Evolutionary conservation across 2,113 vertebrate genomes (phyloP).

Genomic region (Periophthalmodon schlosseri): DNA sequence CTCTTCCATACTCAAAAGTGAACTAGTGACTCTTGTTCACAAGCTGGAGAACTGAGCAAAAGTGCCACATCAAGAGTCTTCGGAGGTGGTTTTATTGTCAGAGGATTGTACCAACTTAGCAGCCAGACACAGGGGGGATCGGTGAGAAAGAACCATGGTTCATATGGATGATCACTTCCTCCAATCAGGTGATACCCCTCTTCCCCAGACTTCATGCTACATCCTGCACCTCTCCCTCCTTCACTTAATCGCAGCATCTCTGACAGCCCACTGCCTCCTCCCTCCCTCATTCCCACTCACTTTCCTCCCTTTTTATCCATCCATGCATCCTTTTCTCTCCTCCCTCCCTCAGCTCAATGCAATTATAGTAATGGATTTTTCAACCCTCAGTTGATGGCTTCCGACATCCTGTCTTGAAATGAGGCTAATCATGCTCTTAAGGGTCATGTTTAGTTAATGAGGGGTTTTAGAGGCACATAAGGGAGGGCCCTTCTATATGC

Average conservation of each 20-base stretch:
- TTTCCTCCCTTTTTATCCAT: constrained; percentile 73
- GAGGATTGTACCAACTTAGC: constrained; percentile 92
- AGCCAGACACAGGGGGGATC: constrained; percentile 69
- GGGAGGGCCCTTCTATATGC: constrained; percentile 58
- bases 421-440: constrained; percentile 95
- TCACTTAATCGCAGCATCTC: constrained; percentile 64
- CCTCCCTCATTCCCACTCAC: constrained; percentile 65
- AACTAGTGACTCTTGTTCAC: constrained; percentile 51
- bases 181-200: constrained; percentile 57
- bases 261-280: constrained; percentile 64
- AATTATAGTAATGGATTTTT: constrained; percentile 98
- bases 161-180: constrained; percentile 60
- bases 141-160: constrained; percentile 77
- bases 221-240: constrained; percentile 35
- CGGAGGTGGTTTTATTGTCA: constrained; percentile 97
- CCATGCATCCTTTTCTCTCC: constrained; percentile 64
- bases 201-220: constrained; percentile 39
- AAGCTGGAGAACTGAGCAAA: constrained; percentile 82
- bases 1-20: constrained; percentile 41
- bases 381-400: constrained; percentile 87
- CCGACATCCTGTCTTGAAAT: constrained; percentile 94
- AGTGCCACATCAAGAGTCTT: constrained; percentile 91
- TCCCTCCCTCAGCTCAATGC: constrained; percentile 80
- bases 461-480: constrained; percentile 77
- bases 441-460: constrained; percentile 97